These are phyloP conservation scores for Tapirus terrestris DNA, from an alignment of 2,113 vertebrate genomes.

Conservation along the genomic window DNA sequence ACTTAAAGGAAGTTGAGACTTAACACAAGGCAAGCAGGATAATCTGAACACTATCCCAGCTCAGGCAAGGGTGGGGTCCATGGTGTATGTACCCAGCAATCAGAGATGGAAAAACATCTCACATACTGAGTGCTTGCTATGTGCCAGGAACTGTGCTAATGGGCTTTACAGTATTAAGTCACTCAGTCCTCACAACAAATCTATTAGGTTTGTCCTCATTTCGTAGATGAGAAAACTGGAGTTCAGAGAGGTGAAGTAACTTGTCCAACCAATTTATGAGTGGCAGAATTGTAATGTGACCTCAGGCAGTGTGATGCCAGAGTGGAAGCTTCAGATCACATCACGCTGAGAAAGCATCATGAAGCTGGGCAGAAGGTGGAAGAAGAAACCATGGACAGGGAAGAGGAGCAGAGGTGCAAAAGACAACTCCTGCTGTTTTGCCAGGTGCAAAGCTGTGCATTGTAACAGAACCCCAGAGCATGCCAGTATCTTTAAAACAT, in stretches of 20 bases:
- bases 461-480: neutral
- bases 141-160: neutral
- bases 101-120: neutral
- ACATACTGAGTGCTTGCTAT: too few species aligned
- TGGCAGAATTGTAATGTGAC: neutral
- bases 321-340: neutral
- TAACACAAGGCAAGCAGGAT: neutral
- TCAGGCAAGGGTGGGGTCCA: neutral
- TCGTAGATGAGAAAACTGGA: neutral
- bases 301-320: neutral
- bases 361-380: neutral
- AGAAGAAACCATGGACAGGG: neutral
- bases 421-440: neutral
- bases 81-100: neutral
- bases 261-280: neutral
- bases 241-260: neutral
- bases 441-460: neutral
- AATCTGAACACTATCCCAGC: neutral
- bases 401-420: neutral
- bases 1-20: neutral
- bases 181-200: neutral
- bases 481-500: neutral
- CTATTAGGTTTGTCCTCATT: neutral
- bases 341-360: neutral
- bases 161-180: neutral